Conservation (phyloP, 2,888 invertebrate species). For the Limnephilus lunatus region DNA sequence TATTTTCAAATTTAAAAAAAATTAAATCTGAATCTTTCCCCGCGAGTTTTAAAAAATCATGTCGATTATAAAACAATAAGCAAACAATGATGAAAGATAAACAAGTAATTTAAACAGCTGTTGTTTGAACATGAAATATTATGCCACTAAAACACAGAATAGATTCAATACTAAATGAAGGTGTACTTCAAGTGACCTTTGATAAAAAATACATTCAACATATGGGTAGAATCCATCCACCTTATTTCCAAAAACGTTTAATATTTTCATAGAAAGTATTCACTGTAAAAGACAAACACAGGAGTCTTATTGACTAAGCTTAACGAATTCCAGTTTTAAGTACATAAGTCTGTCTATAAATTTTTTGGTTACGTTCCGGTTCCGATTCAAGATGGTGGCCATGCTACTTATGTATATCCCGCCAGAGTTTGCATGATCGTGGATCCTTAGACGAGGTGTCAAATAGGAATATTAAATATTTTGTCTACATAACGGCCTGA, state of each 20-base stretch:
- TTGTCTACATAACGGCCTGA: no score
- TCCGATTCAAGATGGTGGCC: no score
- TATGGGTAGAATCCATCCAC: neutral
- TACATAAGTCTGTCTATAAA: no score
- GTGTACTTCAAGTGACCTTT: neutral
- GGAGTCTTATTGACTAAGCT: neutral
- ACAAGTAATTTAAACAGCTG: neutral
- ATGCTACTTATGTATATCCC: no score
- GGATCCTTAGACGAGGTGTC: no score
- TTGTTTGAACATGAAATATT: neutral
- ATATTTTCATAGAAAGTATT: slow-evolving; percentile 24
- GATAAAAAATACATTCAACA: neutral
- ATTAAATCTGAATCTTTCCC: neutral
- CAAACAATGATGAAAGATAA: neutral
- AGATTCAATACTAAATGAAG: neutral
- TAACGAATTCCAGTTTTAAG: no score
- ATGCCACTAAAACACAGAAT: neutral
- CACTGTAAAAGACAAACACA: slow-evolving; percentile 17
- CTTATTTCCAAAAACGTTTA: neutral
- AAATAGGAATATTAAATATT: no score
- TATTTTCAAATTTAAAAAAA: no score
- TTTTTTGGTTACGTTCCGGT: no score
- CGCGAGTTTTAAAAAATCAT: neutral
- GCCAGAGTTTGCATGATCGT: no score
- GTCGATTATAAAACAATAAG: neutral